These are phyloP conservation scores for Caradrina kadenii DNA, from an alignment of 2,888 invertebrate genomes.

Conservation along the genomic window DNA sequence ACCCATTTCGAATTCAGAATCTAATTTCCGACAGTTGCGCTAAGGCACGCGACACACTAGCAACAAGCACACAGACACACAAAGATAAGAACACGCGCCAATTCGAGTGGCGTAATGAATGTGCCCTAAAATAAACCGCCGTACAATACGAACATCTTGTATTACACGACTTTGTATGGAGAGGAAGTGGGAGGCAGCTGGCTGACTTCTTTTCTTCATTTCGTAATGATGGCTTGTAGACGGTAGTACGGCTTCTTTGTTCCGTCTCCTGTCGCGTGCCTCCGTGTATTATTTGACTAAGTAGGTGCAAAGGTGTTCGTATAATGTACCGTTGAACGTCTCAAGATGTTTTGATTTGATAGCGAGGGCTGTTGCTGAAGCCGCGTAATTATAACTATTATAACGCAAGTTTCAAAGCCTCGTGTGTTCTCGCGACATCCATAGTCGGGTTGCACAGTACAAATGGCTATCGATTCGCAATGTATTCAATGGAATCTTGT, in stretches of 20 bases:
- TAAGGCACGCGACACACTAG: slow-evolving; percentile 66
- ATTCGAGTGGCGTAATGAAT: slow-evolving; percentile 87
- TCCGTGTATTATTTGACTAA: slow-evolving; percentile 77
- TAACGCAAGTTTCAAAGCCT: slow-evolving; percentile 23
- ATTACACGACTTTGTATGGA: slow-evolving; percentile 87
- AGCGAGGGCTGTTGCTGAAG: slow-evolving; percentile 60
- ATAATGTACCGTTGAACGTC: slow-evolving; percentile 80
- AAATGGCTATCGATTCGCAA: slow-evolving; percentile 15
- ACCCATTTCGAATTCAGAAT: slow-evolving; percentile 20
- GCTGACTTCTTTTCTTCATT: slow-evolving; percentile 83
- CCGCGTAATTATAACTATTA: slow-evolving; percentile 62
- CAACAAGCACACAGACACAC: slow-evolving; percentile 68
- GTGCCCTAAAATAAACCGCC: slow-evolving; percentile 85
- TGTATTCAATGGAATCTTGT: slow-evolving; percentile 42
- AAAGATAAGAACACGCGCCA: slow-evolving; percentile 89
- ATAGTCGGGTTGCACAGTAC: slow-evolving; percentile 9
- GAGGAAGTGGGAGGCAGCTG: slow-evolving; percentile 90
- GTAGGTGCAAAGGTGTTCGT: slow-evolving; percentile 89
- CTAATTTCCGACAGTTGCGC: slow-evolving; percentile 42
- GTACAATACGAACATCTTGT: slow-evolving; percentile 86
- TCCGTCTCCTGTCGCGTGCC: slow-evolving; percentile 88
- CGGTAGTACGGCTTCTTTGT: slow-evolving; percentile 83
- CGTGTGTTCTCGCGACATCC: slow-evolving; percentile 12
- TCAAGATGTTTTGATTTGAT: slow-evolving; percentile 86
- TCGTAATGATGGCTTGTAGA: slow-evolving; percentile 86